phyloP scores from a whole-genome alignment of 2,113 vertebrate species.

The Crotophaga sulcirostris region DNA sequence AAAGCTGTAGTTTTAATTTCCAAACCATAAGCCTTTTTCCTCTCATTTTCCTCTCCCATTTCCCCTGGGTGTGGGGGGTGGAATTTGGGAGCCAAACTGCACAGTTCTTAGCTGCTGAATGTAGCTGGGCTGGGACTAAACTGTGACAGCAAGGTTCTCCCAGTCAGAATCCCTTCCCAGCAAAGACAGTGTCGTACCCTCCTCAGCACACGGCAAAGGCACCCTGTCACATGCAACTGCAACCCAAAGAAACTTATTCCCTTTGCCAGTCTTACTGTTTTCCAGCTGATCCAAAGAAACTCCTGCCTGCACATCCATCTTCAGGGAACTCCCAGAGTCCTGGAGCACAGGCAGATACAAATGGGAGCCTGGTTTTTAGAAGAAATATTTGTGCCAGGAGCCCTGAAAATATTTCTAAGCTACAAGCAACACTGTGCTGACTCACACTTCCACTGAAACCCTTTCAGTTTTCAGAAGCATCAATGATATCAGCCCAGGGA shows the following conservation, averaged over 20 bases:
- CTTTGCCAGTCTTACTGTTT: not conserved
- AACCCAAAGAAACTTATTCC: fast-evolving
- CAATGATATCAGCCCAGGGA: not conserved
- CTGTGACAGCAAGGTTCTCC: not conserved
- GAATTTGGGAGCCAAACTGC: too few species aligned
- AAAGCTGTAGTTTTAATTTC: too few species aligned
- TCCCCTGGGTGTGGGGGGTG: too few species aligned
- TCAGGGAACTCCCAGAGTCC: not conserved
- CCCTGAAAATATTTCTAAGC: conserved; percentile 17
- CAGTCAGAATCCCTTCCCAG: not conserved
- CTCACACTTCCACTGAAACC: not conserved
- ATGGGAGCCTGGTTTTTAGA: not conserved
- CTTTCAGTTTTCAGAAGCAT: conserved; percentile 25
- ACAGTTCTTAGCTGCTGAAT: too few species aligned
- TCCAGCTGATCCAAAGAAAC: not conserved
- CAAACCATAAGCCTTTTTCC: too few species aligned
- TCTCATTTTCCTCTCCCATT: too few species aligned
- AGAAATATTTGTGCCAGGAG: conserved; percentile 16
- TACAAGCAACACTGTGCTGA: conserved; percentile 8
- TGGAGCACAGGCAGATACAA: not conserved
- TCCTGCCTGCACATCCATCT: not conserved
- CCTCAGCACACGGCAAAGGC: not conserved
- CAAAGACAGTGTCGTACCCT: too few species aligned
- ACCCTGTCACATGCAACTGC: not conserved
- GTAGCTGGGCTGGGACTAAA: too few species aligned